These are phyloP conservation scores for Rhinolophus ferrumequinum DNA, from an alignment of 2,113 vertebrate genomes.

Conservation along the genomic window DNA sequence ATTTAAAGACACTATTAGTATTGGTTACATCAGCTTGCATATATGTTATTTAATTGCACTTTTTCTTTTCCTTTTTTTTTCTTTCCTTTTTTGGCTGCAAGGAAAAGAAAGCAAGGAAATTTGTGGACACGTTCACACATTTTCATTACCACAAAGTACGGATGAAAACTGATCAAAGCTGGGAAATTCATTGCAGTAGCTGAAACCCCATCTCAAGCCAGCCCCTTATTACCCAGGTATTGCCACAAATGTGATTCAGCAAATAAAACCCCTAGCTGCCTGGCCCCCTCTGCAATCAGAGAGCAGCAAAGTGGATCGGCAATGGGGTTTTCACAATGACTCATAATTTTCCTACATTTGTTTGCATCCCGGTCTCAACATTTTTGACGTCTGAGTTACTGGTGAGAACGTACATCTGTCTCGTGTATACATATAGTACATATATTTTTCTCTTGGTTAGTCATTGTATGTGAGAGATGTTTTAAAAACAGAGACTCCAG, in stretches of 20 bases:
- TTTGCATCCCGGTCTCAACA: constrained; percentile 57
- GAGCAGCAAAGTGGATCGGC: constrained; percentile 42
- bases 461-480: constrained; percentile 74
- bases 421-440: neutral
- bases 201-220: neutral
- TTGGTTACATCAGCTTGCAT: neutral
- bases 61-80: neutral
- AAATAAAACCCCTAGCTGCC: constrained; percentile 45
- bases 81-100: neutral
- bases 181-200: constrained; percentile 1
- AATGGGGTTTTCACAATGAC: neutral
- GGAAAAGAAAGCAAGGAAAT: constrained; percentile 27
- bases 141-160: neutral
- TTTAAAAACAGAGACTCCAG: constrained; percentile 84
- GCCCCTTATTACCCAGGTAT: neutral
- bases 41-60: neutral
- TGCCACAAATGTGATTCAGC: constrained; percentile 44
- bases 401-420: constrained; percentile 42
- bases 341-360: neutral
- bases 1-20: neutral
- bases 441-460: constrained; percentile 29
- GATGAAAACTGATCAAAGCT: constrained; percentile 30
- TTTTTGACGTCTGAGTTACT: constrained; percentile 59
- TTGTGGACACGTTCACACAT: constrained; percentile 51
- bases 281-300: constrained; percentile 15